Percentiles rank a stretch among this genome's conserved stretches.
Conservation (phyloP, 2,797 vertebrate genomes). For the Gorsachius magnificus region DNA sequence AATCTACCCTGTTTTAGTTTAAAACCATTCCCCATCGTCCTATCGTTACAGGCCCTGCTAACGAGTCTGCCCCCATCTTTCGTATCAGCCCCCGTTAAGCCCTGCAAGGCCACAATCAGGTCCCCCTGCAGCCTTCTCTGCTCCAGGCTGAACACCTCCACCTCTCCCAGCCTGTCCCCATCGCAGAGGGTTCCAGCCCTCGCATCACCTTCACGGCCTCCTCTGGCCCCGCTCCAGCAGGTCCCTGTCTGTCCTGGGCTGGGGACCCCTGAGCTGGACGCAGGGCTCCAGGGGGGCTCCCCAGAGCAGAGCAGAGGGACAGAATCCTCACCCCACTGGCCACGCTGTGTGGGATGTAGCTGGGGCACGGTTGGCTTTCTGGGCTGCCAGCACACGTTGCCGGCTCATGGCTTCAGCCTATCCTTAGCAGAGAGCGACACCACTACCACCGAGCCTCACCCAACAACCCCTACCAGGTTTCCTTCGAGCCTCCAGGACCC, state of each 20-base stretch:
- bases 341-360: not conserved
- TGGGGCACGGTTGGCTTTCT: rapidly evolving
- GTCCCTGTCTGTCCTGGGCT: not conserved
- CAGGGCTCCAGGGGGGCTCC: not conserved
- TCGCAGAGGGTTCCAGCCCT: not conserved
- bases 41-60: too few species aligned
- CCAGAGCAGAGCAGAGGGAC: not conserved
- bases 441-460: rapidly evolving
- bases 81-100: not conserved
- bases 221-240: not conserved
- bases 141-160: not conserved
- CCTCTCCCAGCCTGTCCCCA: not conserved
- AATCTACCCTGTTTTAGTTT: not conserved
- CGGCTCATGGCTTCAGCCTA: rapidly evolving
- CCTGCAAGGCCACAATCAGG: not conserved
- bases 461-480: not conserved
- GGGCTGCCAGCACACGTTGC: not conserved
- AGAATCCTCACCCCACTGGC: not conserved
- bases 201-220: rapidly evolving
- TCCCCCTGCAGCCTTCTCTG: not conserved
- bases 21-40: not conserved
- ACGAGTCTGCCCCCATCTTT: too few species aligned
- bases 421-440: not conserved
- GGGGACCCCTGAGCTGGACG: not conserved
- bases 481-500: not conserved